Base-by-base conservation (phyloP, 2,113 vertebrate genomes). In the Phoxinus phoxinus region DNA sequence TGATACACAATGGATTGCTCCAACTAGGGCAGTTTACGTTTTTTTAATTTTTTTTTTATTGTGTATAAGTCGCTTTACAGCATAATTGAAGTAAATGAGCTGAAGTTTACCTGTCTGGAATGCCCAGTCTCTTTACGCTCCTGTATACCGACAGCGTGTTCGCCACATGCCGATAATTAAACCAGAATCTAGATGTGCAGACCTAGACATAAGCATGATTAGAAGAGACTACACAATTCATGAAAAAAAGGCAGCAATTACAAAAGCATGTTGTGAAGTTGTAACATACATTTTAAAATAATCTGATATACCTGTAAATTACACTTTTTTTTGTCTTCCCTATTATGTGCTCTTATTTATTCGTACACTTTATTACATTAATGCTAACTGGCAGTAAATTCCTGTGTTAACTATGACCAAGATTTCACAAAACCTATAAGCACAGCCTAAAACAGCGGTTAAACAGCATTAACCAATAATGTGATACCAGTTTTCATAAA, bases 171-270 rank as follows among this genome's bases (percentile, higher is more conserved):
- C 98, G 96, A 85, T 99, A 99, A 94, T 99, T 99, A 90, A 99
- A 99, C 98, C 98, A 99, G 94, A 99, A 99, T 78, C 98, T 94
- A 65, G 98, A 99, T 0, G 97, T 99, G 48, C 97, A 99, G 75
- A 99, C 97, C 98, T 99, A 44, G 2, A 67, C 27, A 65, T 9
- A 53, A 41, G 21, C 8, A 23, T 51, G 4, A 37, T 59, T 59
- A 48, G 13, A 56, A 63, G 21, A 44, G 6, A 35, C 3, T 25
- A 78, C 15, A 71, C 4, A 27, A 15, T 63, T 3, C 1, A 72
- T 53, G 3, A 21, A 12, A 72, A 12, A 72, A 59, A 30, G 48
- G 12, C 17, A 51, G 6, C 7, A 19, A 21, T 76, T 27, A 76
- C 21, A 9, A 71, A 41, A 71, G 35, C 3, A 53, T 56, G 44